Evolutionary conservation across 2,113 vertebrate species (phyloP).

Genomic region (Dromas ardeola): DNA sequence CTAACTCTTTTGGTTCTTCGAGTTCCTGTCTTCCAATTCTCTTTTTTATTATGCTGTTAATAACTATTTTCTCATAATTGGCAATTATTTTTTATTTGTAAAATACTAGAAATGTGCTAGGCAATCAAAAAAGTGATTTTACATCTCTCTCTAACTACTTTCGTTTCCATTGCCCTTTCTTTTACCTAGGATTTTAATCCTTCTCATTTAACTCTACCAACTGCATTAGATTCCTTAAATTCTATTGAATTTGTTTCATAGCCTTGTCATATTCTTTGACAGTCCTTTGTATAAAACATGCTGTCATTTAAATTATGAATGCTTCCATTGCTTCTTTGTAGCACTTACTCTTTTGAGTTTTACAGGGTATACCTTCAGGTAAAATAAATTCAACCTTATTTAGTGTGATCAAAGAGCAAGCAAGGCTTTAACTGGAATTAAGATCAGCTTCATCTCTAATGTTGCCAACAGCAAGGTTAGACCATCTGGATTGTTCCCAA

Average conservation of each 20-base stretch:
- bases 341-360: background rate
- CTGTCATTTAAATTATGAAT: conserved; percentile 56
- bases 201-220: background rate
- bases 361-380: conserved; percentile 4
- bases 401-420: conserved; percentile 28
- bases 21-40: background rate
- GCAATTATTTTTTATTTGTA: background rate
- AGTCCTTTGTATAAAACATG: conserved; percentile 40
- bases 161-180: background rate
- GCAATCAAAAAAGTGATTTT: background rate
- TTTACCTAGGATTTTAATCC: background rate
- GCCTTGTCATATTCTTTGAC: conserved; percentile 20
- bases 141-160: background rate
- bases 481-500: background rate
- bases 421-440: conserved; percentile 5
- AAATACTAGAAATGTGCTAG: background rate
- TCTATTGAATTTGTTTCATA: conserved; percentile 8
- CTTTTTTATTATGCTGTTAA: background rate
- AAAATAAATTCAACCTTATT: conserved; percentile 27
- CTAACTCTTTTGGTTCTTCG: background rate
- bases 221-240: background rate
- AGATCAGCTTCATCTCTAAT: background rate
- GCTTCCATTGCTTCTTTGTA: conserved; percentile 8
- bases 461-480: conserved; percentile 19
- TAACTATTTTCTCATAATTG: background rate